Percentiles rank a stretch among this genome's conserved stretches.
Conservation (phyloP, 1,140 invertebrate genomes). For the Daktulosphaira vitifoliae region DNA sequence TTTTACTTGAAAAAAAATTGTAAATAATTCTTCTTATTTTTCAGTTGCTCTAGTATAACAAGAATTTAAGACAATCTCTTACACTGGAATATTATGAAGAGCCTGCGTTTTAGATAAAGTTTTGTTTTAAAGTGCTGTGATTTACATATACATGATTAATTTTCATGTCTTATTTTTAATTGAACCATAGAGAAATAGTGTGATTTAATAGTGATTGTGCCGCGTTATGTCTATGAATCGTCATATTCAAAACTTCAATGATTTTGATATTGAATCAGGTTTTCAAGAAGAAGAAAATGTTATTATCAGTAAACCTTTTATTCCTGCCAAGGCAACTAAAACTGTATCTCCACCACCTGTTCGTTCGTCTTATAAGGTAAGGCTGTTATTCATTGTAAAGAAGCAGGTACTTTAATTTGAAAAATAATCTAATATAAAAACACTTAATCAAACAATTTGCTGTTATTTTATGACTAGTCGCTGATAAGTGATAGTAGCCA, state of each 20-base stretch:
- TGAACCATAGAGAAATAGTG: no score
- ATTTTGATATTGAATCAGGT: slow-evolving; percentile 28
- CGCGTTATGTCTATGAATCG: slow-evolving; percentile 4
- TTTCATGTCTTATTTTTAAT: neutral
- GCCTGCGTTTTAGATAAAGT: neutral
- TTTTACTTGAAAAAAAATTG: neutral
- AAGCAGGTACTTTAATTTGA: no score
- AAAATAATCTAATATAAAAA: no score
- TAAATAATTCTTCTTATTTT: slow-evolving; percentile 16
- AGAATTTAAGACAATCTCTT: slow-evolving; percentile 4
- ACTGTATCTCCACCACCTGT: slow-evolving; percentile 8
- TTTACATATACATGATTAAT: neutral
- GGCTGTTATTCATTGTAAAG: no score
- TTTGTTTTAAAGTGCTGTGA: slow-evolving; percentile 14
- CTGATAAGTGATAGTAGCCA: no score
- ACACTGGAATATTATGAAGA: slow-evolving; percentile 1
- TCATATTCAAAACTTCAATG: slow-evolving; percentile 10
- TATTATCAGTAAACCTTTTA: slow-evolving; percentile 21
- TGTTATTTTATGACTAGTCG: no score
- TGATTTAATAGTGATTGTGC: no score
- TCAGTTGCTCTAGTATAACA: slow-evolving; percentile 8
- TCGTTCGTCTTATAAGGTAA: slow-evolving; percentile 21
- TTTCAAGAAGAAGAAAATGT: slow-evolving; percentile 29
- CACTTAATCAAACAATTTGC: no score
- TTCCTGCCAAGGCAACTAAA: slow-evolving; percentile 6